Base-by-base conservation (phyloP, 2,888 invertebrate species). In the Cyclophora punctaria region DNA sequence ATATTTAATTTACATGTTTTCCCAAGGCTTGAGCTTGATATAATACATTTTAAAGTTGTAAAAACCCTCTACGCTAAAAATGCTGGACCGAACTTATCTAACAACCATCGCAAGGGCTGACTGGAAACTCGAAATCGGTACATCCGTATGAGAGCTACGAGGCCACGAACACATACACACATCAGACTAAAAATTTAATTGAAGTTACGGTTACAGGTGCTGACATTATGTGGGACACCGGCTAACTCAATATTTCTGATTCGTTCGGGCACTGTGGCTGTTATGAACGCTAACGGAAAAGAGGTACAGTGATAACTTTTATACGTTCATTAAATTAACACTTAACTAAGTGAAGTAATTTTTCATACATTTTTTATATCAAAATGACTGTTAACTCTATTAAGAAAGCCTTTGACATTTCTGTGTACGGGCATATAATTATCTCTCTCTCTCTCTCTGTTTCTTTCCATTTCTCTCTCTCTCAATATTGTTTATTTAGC, bases 241-340 rank as follows among this genome's bases (percentile, higher is more conserved):
- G 90, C 90, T 0, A 84, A 89, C 7, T 86, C 87, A 45, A 89
- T 92, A 84, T 91, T 88, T 62, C 89, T 92, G 63, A 80, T 92
- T 46, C 85, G 89, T 3, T 85, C 84, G 45, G 92, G 92, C 5
- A 90, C 91, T 0, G 91, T 92, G 1, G 88, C 90, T 2, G 86
- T 92, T 3, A 74, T 85, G 47, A 89, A 90, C n/a, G 78, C 86
- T 0, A 78, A 78, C 0, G 91, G 91, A 7, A 88, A 80, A 70
- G 92, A 92, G 78, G 90, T 73, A 48, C 20, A 20, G 20, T 20
- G 20, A 20, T 20, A 20, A 20, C 20, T 20, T 20, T 20, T 20
- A 20, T 20, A 20, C 20, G 20, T 20, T 2, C 20, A 20, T 20
- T 20, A 20, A 20, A 20, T 20, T 2, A 20, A 20, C 20, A 20